Evolutionary conservation across 2,888 invertebrate species (phyloP), one percentile per base, ranked within the genome.

Genomic region (Sipha maydis): DNA sequence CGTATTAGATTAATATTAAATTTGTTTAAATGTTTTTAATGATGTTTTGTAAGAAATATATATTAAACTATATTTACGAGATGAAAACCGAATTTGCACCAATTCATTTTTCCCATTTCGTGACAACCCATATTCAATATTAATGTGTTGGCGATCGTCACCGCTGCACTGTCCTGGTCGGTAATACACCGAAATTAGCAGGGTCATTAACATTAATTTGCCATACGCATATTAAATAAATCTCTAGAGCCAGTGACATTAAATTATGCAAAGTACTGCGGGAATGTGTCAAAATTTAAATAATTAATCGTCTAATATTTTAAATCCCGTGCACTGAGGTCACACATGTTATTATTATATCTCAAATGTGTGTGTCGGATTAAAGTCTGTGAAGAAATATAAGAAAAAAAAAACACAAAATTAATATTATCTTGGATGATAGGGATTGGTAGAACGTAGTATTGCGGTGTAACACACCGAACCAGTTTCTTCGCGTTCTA

Each of bases 231-330:
- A 34, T 11, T 28, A 8, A 19, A 85, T 85, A 85, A 85, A 85
- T 85, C 85, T 85, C 21, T 69, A 25, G 21, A 54, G 28, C 19
- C 54, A 3, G 85, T 69, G 79, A 86, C 86, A 79, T 79, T 86
- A 86, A 86, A 79, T 71, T 86, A 86, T 86, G 86, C 86, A 86
- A 86, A 86, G 77, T 56, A 73, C 86, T 79, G 80, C 73, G 61
- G 56, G 86, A 88, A 86, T 38, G 73, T 80, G 86, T 80, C 79
- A 17, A 61, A 38, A 88, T 86, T 86, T 86, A 48, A 61, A 88
- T 88, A 88, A 80, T 88, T 80, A 88, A 88, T 88, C 86, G 31
- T 78, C 69, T 84, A 67, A 83, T 85, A 85, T 61, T 48, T 86
- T 28, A 38, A 79, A 86, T 56, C 86, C 79, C 85, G 73, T 28